Evolutionary conservation across 2,888 invertebrate genomes (phyloP), one percentile per base, ranked within the genome.

Genomic region (Apotomis betuletana): DNA sequence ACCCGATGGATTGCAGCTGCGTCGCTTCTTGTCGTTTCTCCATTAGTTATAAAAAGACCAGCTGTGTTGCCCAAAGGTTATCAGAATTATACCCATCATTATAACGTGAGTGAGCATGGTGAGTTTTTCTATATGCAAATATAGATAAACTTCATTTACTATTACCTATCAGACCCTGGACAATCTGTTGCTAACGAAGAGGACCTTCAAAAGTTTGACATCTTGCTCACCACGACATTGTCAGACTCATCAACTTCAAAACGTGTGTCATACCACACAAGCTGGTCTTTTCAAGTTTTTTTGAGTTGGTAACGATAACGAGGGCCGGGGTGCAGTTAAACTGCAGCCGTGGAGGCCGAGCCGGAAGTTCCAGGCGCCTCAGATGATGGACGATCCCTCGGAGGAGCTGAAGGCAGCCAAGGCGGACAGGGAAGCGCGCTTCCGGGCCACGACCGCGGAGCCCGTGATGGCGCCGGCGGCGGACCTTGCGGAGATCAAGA

Each of bases 301-400:
- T 46, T 12, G 15, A 51, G 12, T 41, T 79, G 74, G 82, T 81
- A 49, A 49, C 49, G 79, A 80, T 88, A 89, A 89, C 84, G 76
- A 87, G 84, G 87, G 89, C 89, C 89, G 86, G 83, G 90, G 88
- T 89, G 88, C 94, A 94, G 94, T 94, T 78, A 94, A 95, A 83
- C 94, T 96, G 92, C 94, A 95, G 77, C 95, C 96, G 77, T 93
- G 94, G 87, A 95, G 96, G 83, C 95, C 96, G 81, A 94, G 95
- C 83, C 94, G 96, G 85, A 95, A 95, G 87, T 96, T 96, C 90
- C 94, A 95, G 85, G 92, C 92, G 74, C 94, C 94, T 70, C 88
- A 92, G 80, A 86, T 87, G 68, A 89, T 95, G 86, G 95, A 95
- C 77, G 95, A 95, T 80, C 94, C 94, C 13, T 91, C 89, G 72